Conservation (phyloP, 2,888 invertebrate species). For the Leptodirus hochenwartii region DNA sequence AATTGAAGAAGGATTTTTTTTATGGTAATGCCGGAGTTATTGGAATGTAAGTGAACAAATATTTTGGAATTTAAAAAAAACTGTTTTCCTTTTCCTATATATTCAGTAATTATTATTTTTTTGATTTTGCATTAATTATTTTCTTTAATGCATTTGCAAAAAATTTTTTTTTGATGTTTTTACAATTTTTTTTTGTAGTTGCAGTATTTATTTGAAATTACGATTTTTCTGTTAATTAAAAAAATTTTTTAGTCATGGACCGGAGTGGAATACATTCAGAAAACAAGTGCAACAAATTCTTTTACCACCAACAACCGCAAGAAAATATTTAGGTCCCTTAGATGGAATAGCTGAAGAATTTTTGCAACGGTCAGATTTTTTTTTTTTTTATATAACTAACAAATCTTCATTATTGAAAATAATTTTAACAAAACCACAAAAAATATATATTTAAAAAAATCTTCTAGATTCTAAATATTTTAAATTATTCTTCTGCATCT, state of each 20-base stretch:
- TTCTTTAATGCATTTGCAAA: background rate
- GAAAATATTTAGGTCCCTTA: constrained; percentile 53
- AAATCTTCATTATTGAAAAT: no score
- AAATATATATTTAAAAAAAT: no score
- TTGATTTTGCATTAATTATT: constrained; percentile 1
- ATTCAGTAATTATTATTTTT: background rate
- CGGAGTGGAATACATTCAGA: constrained; percentile 71
- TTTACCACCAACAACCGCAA: constrained; percentile 61
- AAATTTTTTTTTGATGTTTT: background rate
- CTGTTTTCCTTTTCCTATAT: background rate
- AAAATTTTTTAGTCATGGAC: constrained; percentile 49
- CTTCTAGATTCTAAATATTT: no score
- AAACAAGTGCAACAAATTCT: constrained; percentile 70
- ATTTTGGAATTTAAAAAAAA: background rate
- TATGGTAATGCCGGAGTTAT: constrained; percentile 53
- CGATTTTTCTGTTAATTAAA: background rate
- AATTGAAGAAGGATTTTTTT: constrained; percentile 48
- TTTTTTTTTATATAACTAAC: no score
- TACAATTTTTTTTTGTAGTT: no score
- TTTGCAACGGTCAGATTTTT: constrained; percentile 36
- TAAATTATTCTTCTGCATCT: no score
- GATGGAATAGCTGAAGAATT: constrained; percentile 63
- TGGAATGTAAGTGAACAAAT: constrained; percentile 43
- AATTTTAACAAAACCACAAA: no score
- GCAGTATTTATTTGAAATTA: constrained; percentile 3